Evolutionary conservation across 2,888 invertebrate species (phyloP), one percentile per base, ranked within the genome.

Genomic region (Andrena trimmerana): DNA sequence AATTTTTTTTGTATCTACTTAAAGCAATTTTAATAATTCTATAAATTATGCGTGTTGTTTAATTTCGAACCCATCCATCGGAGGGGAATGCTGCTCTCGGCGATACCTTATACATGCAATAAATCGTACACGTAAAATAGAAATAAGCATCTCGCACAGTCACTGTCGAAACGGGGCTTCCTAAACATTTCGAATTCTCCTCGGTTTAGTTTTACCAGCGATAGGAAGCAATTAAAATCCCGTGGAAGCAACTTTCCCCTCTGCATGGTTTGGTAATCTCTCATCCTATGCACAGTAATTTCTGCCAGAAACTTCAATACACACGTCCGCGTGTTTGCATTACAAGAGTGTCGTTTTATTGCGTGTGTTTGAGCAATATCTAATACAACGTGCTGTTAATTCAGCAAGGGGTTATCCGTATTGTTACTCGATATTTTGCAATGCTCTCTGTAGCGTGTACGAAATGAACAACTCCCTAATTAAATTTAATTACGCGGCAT

Each of bases 311-410:
- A 78, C 54, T 42, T 62, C 29, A 66, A 62, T 79, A 68, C 72
- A 74, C 72, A 77, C 70, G 27, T 29, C 63, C 68, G 67, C 48
- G 59, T n/a, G 27, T 74, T 65, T 72, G 75, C 62, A 10, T 54
- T 66, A 68, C 62, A 67, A 82, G 79, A 86, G 74, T 79, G 81
- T 81, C 54, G 75, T 50, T 59, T 86, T 75, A 78, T 81, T 77
- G 81, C 81, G 54, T 83, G 60, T 84, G 70, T 42, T 85, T 88
- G 85, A 88, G 88, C 87, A 88, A 76, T 78, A 65, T 81, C 54
- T 81, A 79, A 85, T 77, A 74, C 59, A 65, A 70, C 62, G 10
- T 75, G 78, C 52, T 50, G 42, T 70, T 79, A 66, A 76, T 79
- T 76, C 42, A 71, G 71, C 57, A 59, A 85, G 59, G 20, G 69